These are phyloP conservation scores for Piliocolobus tephrosceles DNA, from an alignment of 2,113 vertebrate genomes.

Conservation along the genomic window DNA sequence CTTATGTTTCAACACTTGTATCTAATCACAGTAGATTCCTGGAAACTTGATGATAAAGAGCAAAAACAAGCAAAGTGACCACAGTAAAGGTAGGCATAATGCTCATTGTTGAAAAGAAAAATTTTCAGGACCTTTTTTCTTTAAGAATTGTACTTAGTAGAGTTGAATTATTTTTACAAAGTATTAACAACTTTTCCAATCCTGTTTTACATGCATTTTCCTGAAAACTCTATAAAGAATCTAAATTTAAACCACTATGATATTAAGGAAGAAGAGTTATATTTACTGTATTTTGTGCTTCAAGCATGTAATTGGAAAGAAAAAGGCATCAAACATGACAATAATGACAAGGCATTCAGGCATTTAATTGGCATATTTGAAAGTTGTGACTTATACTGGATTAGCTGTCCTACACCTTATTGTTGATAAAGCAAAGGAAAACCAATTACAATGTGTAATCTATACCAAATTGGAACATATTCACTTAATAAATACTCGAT, in stretches of 20 bases:
- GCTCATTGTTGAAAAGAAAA: not conserved
- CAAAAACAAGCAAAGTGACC: conserved; percentile 22
- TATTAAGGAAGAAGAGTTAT: conserved; percentile 59
- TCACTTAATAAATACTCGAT: conserved; percentile 31
- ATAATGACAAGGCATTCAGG: conserved; percentile 61
- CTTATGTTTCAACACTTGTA: not conserved
- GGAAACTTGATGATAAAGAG: not conserved
- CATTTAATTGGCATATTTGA: conserved; percentile 58
- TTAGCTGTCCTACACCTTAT: conserved; percentile 51
- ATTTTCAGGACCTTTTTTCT: not conserved
- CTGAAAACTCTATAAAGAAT: conserved; percentile 59
- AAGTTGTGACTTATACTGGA: conserved; percentile 60
- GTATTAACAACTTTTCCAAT: conserved; percentile 50
- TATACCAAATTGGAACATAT: not conserved
- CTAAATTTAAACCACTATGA: conserved; percentile 58
- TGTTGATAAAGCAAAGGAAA: conserved; percentile 42
- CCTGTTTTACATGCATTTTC: conserved; percentile 50
- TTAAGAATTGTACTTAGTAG: not conserved
- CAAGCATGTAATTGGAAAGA: conserved; percentile 74
- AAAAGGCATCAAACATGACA: conserved; percentile 67
- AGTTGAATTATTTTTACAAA: conserved; percentile 46
- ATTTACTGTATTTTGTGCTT: conserved; percentile 54
- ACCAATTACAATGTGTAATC: conserved; percentile 34
- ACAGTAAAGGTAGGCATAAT: not conserved
- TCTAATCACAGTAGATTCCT: not conserved